Evolutionary conservation across 53 echinoderm and acorn worm genomes (phyloP), one percentile per base, ranked within the genome.

Genomic region (Astropecten irregularis): DNA sequence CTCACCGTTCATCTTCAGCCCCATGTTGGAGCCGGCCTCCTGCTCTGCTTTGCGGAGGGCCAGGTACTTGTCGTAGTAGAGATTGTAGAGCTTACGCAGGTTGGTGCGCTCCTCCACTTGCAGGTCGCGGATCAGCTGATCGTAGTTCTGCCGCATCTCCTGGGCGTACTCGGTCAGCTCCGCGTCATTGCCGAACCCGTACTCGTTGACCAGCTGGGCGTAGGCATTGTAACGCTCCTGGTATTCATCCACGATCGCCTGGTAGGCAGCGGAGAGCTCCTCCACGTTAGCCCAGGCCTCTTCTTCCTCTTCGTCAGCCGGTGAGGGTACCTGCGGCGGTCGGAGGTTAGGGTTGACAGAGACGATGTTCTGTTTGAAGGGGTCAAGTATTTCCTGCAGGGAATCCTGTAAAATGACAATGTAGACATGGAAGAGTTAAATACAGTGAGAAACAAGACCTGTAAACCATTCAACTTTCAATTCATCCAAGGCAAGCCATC

Each of bases 1-100:
- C 18, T 2, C 47, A 68, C 19, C 68, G n/a, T 79, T 28, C 19
- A 40, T 2, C 13, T 44, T 48, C 22, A 40, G 6, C 44, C 16
- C n/a, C n/a, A 36, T 38, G 5, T 56, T 56, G 19, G 16, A 29
- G 28, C 40, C 39, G 56, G 60, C 9, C 21, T 79, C 40, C 46
- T 30, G 26, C 61, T 42, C 19, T n/a, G n/a, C n/a, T n/a, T n/a
- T n/a, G 25, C 60, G 34, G 19, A 79, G 48, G 3, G 32, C 27
- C 34, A 79, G 79, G 19, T 79, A 79, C 62, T 79, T 62, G 30
- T 79, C 16, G 35, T 79, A 79, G 79, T 79, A 79, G 40, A 79
- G 62, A 14, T 79, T 60, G 48, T 79, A 79, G 2, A 79, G 62
- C 48, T 29, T 23, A 16, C 61, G 79, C 36, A 79, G 47, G 32